Base-by-base conservation (phyloP, 2,113 vertebrate genomes). In the Scomber japonicus region DNA sequence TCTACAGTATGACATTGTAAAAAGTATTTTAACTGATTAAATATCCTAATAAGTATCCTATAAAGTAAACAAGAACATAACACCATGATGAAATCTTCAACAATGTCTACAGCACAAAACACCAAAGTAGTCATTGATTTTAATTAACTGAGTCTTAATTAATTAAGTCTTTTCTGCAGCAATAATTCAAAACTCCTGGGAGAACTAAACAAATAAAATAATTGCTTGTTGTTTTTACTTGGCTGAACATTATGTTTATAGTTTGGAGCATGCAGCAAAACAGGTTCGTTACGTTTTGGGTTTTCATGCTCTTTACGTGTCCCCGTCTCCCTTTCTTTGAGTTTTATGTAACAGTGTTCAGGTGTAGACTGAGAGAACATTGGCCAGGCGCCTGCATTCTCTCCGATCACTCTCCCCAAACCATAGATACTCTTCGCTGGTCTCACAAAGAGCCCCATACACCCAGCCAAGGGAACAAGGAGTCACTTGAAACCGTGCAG, bases 301-400 rank as follows among this genome's bases (percentile, higher is more conserved):
- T 51, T 70, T 49, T 35, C 9, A 5, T 64, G 3, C 56, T 68
- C 17, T 68, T 55, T 57, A 27, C 57, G 40, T 56, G 49, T 77
- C 59, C 19, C 30, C 4, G 3, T 71, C 27, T 17, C 31, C 59
- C 81, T 60, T 82, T 55, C 61, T 44, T 11, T 11, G 17, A 17
- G 40, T 53, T 40, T 91, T 88, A 45, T 46, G 71, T 81, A 88
- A 90, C 71, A 62, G 63, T 1, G 67, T 85, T 88, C 91, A 92
- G 90, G 91, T 93, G 88, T 79, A 64, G 77, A 88, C 46, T 11
- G 54, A 63, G 66, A 31, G 70, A 83, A 76, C 81, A 71, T 62
- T 91, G 89, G 91, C 84, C 35, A 0, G 2, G 13, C 27, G 83
- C 83, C 89, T 17, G 77, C 92, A 86, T 92, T 91, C 86, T 92